Percentiles rank a stretch among this genome's conserved stretches.
These are phyloP conservation scores for Oscheius sp. DNA, from an alignment of 2,888 invertebrate genomes.

Conservation along the genomic window DNA sequence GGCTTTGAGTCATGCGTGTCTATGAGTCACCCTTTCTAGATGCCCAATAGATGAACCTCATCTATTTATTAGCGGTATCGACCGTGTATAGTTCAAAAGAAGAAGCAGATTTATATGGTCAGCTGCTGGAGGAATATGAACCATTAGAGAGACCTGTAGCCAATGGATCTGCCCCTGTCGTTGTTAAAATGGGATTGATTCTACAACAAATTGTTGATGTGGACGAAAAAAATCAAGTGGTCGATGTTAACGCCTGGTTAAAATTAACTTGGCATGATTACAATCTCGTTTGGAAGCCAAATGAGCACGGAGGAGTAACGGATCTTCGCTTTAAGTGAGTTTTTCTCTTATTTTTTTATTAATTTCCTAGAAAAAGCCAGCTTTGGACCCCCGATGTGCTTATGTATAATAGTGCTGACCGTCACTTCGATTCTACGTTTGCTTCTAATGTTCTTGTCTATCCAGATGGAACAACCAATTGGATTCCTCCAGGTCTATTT, in stretches of 20 bases:
- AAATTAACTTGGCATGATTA: conserved; percentile 59
- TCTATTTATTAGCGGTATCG: not conserved
- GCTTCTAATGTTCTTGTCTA: conserved; percentile 95
- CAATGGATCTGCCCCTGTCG: conserved; percentile 50
- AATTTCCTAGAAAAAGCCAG: conserved; percentile 40
- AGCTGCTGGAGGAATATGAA: conserved; percentile 54
- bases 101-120: conserved; percentile 51
- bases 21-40: not conserved
- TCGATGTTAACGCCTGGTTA: conserved; percentile 61
- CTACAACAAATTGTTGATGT: conserved; percentile 51
- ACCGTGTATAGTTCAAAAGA: conserved; percentile 6
- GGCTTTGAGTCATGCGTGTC: no score
- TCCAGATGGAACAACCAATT: conserved; percentile 91
- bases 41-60: conserved; percentile 10
- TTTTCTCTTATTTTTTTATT: not conserved
- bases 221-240: conserved; percentile 61
- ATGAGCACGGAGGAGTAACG: conserved; percentile 53
- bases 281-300: conserved; percentile 52
- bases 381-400: conserved; percentile 63
- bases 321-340: conserved; percentile 33
- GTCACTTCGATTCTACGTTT: conserved; percentile 96
- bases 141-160: conserved; percentile 55
- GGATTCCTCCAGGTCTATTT: conserved; percentile 83
- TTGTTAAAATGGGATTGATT: conserved; percentile 53
- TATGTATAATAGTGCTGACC: conserved; percentile 82